Evolutionary conservation across 2,797 vertebrate genomes (phyloP).

Genomic region (Cheirogaleus major): DNA sequence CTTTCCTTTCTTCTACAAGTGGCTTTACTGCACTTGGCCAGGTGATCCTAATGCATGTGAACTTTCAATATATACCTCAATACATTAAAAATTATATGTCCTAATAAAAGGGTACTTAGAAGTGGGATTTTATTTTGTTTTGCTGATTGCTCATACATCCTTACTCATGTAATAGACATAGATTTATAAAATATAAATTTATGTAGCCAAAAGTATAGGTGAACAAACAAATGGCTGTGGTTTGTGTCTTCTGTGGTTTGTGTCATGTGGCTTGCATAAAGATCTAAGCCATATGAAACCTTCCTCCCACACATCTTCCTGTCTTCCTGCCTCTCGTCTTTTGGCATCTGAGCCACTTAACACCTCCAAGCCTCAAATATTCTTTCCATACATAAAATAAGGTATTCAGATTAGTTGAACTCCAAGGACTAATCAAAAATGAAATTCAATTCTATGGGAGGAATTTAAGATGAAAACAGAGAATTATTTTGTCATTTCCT

Average conservation of each 20-base stretch:
- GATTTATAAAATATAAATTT: conserved; percentile 10
- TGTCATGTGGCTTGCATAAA: background rate
- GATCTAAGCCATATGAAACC: background rate
- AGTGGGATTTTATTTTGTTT: background rate
- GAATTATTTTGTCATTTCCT: conserved; percentile 55
- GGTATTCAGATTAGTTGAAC: background rate
- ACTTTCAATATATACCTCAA: background rate
- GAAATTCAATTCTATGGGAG: conserved; percentile 6
- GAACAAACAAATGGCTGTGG: background rate
- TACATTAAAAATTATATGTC: background rate
- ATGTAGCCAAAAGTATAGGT: background rate
- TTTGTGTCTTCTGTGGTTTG: background rate
- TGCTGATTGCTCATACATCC: background rate
- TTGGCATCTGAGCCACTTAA: background rate
- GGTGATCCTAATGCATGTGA: background rate
- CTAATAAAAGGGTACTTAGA: background rate
- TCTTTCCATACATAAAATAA: conserved; percentile 21
- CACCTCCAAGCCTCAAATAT: background rate
- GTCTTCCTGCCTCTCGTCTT: background rate
- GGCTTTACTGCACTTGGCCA: background rate
- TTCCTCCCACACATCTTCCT: conserved; percentile 8
- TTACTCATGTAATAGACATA: background rate
- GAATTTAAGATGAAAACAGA: conserved; percentile 25
- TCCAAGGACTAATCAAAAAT: conserved; percentile 23
- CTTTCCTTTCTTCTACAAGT: background rate